phyloP scores from a whole-genome alignment of 2,797 vertebrate species.

The Mycteria americana region DNA sequence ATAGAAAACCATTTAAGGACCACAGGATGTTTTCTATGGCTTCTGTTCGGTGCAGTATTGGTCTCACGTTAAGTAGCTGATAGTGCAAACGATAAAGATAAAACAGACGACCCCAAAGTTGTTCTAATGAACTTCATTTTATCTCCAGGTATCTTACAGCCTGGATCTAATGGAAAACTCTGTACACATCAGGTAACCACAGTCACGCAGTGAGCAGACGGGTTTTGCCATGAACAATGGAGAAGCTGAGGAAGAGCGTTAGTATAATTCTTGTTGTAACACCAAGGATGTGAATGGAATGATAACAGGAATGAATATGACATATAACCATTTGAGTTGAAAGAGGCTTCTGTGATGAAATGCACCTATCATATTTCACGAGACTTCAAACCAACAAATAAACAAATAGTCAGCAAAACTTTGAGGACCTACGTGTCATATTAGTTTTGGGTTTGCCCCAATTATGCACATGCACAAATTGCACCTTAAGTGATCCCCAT shows the following conservation, averaged over 20 bases:
- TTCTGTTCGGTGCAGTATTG: background rate
- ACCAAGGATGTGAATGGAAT: background rate
- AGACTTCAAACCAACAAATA: background rate
- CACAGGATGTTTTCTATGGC: background rate
- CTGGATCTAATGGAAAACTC: background rate
- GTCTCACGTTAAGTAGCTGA: fast-evolving
- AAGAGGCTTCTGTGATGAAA: background rate
- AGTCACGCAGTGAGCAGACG: fast-evolving
- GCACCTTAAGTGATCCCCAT: background rate
- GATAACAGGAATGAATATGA: background rate
- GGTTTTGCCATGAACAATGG: background rate
- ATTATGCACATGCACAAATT: constrained; percentile 27
- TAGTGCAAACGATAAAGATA: background rate
- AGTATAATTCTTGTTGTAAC: background rate
- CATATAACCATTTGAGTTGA: background rate
- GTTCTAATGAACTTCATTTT: background rate
- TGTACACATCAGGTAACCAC: background rate
- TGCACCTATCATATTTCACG: background rate
- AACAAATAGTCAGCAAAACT: constrained; percentile 16
- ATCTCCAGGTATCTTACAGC: background rate
- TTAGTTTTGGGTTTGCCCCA: constrained; percentile 6
- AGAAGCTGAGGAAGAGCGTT: background rate
- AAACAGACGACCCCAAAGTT: fast-evolving
- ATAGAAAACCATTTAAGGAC: background rate
- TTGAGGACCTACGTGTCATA: background rate